Evolutionary conservation across 2,113 vertebrate genomes (phyloP), one percentile per base, ranked within the genome.

Genomic region (Cynoglossus semilaevis): DNA sequence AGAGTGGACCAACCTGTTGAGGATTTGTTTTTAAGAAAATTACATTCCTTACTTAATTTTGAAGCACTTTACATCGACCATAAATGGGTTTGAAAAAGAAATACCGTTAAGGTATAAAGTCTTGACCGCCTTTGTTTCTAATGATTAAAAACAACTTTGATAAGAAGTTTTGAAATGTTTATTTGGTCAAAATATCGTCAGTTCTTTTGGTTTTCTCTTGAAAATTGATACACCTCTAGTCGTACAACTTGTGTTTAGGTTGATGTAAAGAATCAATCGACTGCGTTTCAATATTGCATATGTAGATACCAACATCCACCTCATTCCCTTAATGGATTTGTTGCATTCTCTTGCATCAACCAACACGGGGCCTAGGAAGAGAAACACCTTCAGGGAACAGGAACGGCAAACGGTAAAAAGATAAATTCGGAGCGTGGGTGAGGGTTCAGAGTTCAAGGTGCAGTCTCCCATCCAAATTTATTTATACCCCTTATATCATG

Each of bases 401-500:
- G 67, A 72, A 36, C n/a, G 9, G 55, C 67, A 81, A 77, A 79
- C 16, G 54, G 67, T 46, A 60, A 77, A 87, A 87, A 92, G 89
- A 85, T 87, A 89, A 88, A 91, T 85, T 78, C 88, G 88, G 78
- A 77, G 77, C 0, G 42, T 62, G 91, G 92, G 89, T 88, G 91
- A 91, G 88, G 91, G 94, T 92, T 94, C 90, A 94, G 87, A 90
- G 94, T 93, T 94, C 93, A 91, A 88, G 92, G 95, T 93, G 93
- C 92, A 93, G 80, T 86, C 67, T 74, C 66, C 83, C 85, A 92
- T 90, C 88, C 92, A 79, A 93, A 93, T 94, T 94, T 94, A 94
- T 96, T 95, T 94, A 93, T 95, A 91, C 91, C 91, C 91, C 89
- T 94, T 94, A 96, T 96, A 95, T 85, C 75, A 93, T 87, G 92